These are phyloP conservation scores for Chitala chitala DNA, from an alignment of 2,113 vertebrate genomes.

Conservation along the genomic window DNA sequence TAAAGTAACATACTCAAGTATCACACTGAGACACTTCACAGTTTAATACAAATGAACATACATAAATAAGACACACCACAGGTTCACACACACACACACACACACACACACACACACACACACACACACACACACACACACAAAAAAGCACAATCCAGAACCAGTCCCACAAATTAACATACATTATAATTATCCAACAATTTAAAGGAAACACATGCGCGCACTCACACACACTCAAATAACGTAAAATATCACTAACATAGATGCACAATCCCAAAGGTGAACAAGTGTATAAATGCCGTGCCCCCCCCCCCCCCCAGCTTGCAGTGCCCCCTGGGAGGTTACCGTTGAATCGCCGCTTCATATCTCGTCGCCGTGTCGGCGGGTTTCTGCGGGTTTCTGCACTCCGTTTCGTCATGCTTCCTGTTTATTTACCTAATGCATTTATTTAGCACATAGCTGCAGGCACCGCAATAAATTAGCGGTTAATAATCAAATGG, in stretches of 20 bases:
- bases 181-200: no score
- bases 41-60: not conserved
- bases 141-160: constrained; percentile 20
- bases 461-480: constrained; percentile 60
- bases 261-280: constrained; percentile 8
- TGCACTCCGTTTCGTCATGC: constrained; percentile 22
- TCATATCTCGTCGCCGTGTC: constrained; percentile 50
- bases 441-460: constrained; percentile 63
- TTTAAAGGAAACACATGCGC: no score
- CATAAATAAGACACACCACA: not conserved
- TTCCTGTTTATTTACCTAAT: constrained; percentile 53
- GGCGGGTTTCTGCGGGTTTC: constrained; percentile 30
- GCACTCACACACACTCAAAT: constrained; percentile 17
- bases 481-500: constrained; percentile 56
- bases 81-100: constrained; percentile 1
- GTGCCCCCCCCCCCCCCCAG: not conserved
- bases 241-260: constrained; percentile 29
- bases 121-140: constrained; percentile 27
- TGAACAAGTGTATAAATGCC: no score
- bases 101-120: constrained; percentile 19
- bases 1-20: not conserved
- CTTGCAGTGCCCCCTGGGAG: constrained; percentile 16
- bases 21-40: not conserved
- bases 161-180: no score
- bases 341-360: constrained; percentile 33